A percentile compares a stretch with the other conserved stretches of the same genome.
phyloP scores from a whole-genome alignment of 2,888 invertebrate genomes.

The Chaetogeoica ovagalla region DNA sequence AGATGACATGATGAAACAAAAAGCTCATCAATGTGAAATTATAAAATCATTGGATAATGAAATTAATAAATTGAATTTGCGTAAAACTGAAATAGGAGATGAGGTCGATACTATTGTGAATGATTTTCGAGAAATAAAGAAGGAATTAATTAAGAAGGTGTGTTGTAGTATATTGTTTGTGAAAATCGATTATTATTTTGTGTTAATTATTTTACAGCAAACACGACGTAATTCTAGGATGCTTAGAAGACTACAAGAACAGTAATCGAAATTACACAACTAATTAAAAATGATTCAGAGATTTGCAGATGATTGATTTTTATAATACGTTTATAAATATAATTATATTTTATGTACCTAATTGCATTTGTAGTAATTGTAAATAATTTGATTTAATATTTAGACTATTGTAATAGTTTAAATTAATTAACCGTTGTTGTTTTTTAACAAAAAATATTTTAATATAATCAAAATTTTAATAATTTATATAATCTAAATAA shows the following conservation, averaged over 20 bases:
- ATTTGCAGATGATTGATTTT: not conserved
- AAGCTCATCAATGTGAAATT: constrained; percentile 3
- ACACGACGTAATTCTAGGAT: not conserved
- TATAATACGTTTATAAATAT: no score
- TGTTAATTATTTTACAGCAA: not conserved
- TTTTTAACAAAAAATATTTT: no score
- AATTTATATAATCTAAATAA: no score
- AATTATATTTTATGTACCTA: no score
- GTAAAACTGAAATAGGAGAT: constrained; percentile 6
- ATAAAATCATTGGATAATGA: constrained; percentile 26
- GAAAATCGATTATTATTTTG: not conserved
- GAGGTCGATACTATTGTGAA: not conserved
- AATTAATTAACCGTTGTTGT: no score
- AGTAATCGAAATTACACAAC: not conserved
- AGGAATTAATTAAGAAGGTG: not conserved
- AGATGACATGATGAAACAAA: constrained; percentile 13
- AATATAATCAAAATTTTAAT: no score
- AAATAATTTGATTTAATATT: not conserved
- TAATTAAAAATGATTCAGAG: no score
- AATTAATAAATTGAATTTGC: constrained; percentile 4
- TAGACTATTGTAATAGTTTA: no score
- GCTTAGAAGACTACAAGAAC: not conserved
- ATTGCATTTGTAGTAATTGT: not conserved
- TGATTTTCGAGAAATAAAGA: not conserved
- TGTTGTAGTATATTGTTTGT: not conserved